Conservation (phyloP, 2,797 vertebrate genomes). For the Cynopterus sphinx region DNA sequence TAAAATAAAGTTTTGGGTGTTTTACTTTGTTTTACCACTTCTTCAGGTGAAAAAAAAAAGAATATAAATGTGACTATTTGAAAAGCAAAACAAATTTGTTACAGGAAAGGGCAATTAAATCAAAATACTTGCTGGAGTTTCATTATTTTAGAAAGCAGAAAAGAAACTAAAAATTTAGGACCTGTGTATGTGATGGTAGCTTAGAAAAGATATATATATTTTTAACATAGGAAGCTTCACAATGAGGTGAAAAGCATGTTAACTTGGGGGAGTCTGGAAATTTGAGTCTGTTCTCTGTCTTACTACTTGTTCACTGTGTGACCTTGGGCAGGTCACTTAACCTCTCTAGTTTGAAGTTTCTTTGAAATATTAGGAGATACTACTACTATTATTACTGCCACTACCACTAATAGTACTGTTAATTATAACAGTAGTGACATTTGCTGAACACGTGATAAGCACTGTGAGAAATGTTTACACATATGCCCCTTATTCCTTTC, state of each 20-base stretch:
- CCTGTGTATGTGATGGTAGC: not conserved
- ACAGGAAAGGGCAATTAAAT: not conserved
- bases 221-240: rapidly evolving
- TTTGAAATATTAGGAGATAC: not conserved
- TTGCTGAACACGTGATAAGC: not conserved
- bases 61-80: not conserved
- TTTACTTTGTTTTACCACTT: not conserved
- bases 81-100: constrained; percentile 23
- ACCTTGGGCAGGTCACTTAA: not conserved
- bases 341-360: not conserved
- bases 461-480: not conserved
- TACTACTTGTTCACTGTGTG: not conserved
- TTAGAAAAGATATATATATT: not conserved
- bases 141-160: constrained; percentile 5
- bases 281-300: not conserved
- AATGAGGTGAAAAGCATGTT: not conserved
- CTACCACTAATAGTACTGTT: too few species aligned
- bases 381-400: not conserved
- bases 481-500: not conserved
- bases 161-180: not conserved
- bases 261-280: not conserved
- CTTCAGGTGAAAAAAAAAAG: not conserved
- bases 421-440: not conserved
- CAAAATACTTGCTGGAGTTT: not conserved
- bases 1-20: not conserved